Conservation (phyloP, 2,797 vertebrate species). For the Petrocephalus schoutedeni region DNA sequence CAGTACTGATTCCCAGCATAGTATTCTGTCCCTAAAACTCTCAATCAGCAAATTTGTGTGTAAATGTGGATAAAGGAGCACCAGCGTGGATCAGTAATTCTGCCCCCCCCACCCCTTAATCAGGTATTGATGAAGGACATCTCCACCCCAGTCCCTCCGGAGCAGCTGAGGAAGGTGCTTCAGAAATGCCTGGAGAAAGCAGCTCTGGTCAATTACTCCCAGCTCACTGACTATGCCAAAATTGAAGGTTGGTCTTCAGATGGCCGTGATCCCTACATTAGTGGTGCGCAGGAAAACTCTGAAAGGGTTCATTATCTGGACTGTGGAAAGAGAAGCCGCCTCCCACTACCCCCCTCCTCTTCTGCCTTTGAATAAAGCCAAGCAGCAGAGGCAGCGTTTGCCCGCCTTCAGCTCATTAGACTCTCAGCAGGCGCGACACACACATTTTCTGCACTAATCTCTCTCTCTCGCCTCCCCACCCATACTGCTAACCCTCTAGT, state of each 20-base stretch:
- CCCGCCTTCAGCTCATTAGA: slow-evolving; percentile 75
- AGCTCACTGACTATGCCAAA: slow-evolving; percentile 89
- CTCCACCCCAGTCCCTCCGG: slow-evolving; percentile 80
- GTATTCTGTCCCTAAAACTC: not conserved
- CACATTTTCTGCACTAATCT: slow-evolving; percentile 75
- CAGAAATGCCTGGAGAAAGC: slow-evolving; percentile 89
- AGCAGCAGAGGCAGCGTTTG: slow-evolving; percentile 44
- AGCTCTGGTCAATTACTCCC: slow-evolving; percentile 87
- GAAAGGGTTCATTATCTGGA: slow-evolving; percentile 57
- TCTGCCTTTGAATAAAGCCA: slow-evolving; percentile 58
- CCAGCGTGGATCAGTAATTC: not conserved
- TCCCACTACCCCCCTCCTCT: slow-evolving; percentile 44
- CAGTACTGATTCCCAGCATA: not conserved
- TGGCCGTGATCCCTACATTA: slow-evolving; percentile 17
- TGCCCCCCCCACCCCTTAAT: not conserved
- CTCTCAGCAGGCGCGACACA: slow-evolving; percentile 75
- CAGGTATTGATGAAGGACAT: slow-evolving; percentile 98
- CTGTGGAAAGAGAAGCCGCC: slow-evolving; percentile 48
- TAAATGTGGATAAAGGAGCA: not conserved
- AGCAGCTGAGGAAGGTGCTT: slow-evolving; percentile 88
- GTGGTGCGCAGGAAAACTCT: slow-evolving; percentile 55
- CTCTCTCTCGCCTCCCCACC: slow-evolving; percentile 65
- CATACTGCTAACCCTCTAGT: slow-evolving; percentile 58
- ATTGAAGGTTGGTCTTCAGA: slow-evolving; percentile 75
- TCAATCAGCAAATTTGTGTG: not conserved